A percentile compares a stretch with the other conserved stretches of the same genome.
These are phyloP conservation scores for Myrmecobius fasciatus DNA, from an alignment of 2,113 vertebrate species.

Conservation along the genomic window DNA sequence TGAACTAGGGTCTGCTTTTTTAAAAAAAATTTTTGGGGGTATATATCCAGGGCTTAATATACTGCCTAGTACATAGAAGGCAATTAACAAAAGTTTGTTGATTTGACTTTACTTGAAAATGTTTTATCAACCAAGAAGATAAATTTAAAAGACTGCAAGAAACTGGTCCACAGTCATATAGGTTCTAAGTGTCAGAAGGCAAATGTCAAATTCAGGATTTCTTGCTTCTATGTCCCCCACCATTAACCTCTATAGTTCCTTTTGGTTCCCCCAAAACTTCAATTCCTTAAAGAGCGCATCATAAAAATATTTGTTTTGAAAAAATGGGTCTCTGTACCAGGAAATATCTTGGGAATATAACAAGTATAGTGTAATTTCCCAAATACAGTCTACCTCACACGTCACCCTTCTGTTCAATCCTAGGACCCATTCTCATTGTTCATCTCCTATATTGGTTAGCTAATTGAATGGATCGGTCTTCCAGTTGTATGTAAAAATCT, in stretches of 20 bases:
- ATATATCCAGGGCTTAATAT: too few species aligned
- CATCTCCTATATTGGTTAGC: not conserved
- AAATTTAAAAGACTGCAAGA: not conserved
- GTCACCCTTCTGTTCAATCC: not conserved
- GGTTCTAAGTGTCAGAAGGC: not conserved
- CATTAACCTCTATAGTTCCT: not conserved
- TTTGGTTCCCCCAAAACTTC: not conserved
- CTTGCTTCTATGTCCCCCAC: not conserved
- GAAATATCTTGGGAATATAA: not conserved
- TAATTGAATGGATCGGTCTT: not conserved
- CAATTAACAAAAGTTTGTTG: not conserved
- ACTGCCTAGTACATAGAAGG: too few species aligned
- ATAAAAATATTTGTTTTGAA: not conserved
- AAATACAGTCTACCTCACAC: not conserved
- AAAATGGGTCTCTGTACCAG: not conserved
- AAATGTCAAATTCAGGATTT: not conserved
- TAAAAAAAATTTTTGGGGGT: too few species aligned
- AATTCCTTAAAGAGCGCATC: not conserved
- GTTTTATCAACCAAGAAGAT: not conserved
- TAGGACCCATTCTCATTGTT: not conserved
- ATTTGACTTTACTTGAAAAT: not conserved
- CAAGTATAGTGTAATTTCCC: not conserved
- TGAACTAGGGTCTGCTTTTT: too few species aligned
- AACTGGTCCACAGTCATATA: not conserved
- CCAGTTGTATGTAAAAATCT: not conserved